Evolutionary conservation across 2,888 invertebrate genomes (phyloP).

Genomic region (Cynaeus angustus): DNA sequence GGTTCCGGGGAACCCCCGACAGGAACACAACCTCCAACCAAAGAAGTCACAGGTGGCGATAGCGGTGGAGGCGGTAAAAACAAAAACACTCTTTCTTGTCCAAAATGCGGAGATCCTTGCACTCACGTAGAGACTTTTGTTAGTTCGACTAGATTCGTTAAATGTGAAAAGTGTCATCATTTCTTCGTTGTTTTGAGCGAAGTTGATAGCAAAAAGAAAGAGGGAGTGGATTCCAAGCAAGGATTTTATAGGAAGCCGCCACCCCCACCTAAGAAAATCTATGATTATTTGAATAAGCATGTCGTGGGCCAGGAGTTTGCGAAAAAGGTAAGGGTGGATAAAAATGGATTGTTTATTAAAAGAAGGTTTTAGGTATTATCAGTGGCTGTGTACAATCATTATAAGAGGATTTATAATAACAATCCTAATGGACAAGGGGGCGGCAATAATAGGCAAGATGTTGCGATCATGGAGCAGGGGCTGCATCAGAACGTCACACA

Average conservation of each 20-base stretch:
- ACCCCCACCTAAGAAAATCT: slow-evolving; percentile 97
- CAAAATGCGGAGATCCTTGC: slow-evolving; percentile 91
- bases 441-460: slow-evolving; percentile 70
- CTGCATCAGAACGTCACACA: slow-evolving; percentile 81
- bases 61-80: slow-evolving; percentile 76
- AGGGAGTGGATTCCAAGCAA: slow-evolving; percentile 82
- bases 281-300: slow-evolving; percentile 95
- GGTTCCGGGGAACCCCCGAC: slow-evolving; percentile 65
- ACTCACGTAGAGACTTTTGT: slow-evolving; percentile 98
- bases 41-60: slow-evolving; percentile 48
- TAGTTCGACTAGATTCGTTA: slow-evolving; percentile 96
- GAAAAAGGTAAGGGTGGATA: slow-evolving; percentile 79
- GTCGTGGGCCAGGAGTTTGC: slow-evolving; percentile 98
- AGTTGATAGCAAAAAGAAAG: slow-evolving; percentile 93
- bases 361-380: slow-evolving; percentile 80
- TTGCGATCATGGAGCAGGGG: slow-evolving; percentile 78
- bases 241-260: slow-evolving; percentile 89
- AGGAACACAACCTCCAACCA: slow-evolving; percentile 56
- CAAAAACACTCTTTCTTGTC: slow-evolving; percentile 89
- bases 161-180: slow-evolving; percentile 98
- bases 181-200: slow-evolving; percentile 97
- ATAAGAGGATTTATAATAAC: slow-evolving; percentile 97
- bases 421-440: slow-evolving; percentile 75
- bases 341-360: background rate
- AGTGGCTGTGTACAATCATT: slow-evolving; percentile 99